Percentiles rank a stretch among this genome's conserved stretches.
Evolutionary conservation across 1,140 invertebrate species (phyloP).

Genomic region (Ooceraea biroi): DNA sequence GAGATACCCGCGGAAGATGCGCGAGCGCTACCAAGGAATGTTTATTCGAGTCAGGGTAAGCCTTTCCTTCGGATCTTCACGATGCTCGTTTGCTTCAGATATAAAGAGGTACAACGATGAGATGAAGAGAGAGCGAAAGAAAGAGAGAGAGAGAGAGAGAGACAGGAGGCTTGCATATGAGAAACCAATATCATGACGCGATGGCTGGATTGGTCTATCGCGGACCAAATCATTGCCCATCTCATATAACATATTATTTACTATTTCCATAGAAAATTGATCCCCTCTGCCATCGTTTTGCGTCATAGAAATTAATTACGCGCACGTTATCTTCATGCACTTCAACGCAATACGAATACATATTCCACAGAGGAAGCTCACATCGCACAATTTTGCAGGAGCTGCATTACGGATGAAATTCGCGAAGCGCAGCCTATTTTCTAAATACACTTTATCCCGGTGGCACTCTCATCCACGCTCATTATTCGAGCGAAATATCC

Average conservation of each 20-base stretch:
- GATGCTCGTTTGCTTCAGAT: constrained; percentile 24
- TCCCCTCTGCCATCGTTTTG: no score
- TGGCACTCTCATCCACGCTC: constrained; percentile 84
- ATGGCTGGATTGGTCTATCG: no score
- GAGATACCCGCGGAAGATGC: constrained; percentile 36
- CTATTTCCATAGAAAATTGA: no score
- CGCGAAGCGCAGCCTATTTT: constrained; percentile 69
- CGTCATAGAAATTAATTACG: no score
- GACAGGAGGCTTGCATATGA: neutral
- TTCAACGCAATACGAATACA: neutral
- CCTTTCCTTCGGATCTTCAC: constrained; percentile 34
- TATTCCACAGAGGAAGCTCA: constrained; percentile 2
- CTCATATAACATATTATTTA: no score
- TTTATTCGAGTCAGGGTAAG: constrained; percentile 56
- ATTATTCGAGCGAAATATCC: constrained; percentile 86
- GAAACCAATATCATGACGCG: neutral
- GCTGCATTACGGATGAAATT: constrained; percentile 67
- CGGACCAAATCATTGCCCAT: no score
- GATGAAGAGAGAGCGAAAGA: neutral
- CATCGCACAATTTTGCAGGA: constrained; percentile 55
- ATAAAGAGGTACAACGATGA: constrained; percentile 35
- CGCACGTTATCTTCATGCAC: neutral
- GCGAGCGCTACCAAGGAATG: constrained; percentile 54
- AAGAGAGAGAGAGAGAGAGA: neutral
- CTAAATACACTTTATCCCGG: constrained; percentile 86